Evolutionary conservation across 2,113 vertebrate genomes (phyloP), one percentile per base, ranked within the genome.

Genomic region (Crotalus helleri): DNA sequence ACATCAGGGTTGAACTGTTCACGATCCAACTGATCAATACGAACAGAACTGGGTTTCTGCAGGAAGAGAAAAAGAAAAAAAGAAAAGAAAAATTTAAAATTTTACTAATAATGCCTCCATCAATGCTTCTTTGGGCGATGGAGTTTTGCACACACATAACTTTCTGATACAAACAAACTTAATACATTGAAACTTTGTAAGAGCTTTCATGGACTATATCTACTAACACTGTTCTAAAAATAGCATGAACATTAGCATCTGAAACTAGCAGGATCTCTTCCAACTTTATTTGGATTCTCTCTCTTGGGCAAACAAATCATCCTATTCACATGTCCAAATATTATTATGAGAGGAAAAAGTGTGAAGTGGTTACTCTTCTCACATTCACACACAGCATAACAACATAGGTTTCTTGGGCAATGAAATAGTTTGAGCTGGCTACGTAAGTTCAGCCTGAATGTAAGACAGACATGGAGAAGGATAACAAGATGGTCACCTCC

Each of bases 1-100:
- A 99, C 99, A 88, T 99, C 99, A 0, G 99, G 98, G 97, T 99
- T 99, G 98, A 99, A 99, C 97, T 99, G 99, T 95, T 99, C 99
- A 0, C 99, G 98, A 97, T 99, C 99, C 97, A 99, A 97, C 87
- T 99, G 99, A 98, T 99, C 99, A 23, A 99, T 99, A n/a, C 99
- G 98, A 97, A 99, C 99, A 0, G 99, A 99, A 96, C 99, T 99
- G 85, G 99, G 99, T 96, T 99, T 99, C 99, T 99, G 96, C 74
- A 87, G 53, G 3, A n/a, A 89, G 13, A 44, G 7, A 53, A 89
- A 17, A 53, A 92, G 5, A 95, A 86, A 95, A 53, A 93, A 57
- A 95, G 85, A 95, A 95, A 96, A 95, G 87, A 33, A 95, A 94
- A 95, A 92, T 11, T 8, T 91, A 6, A 93, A 2, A 95, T n/a